A percentile compares a stretch with the other conserved stretches of the same genome.
Evolutionary conservation across 2,888 invertebrate species (phyloP).

Genomic region (Mesodorylaimus sp.): DNA sequence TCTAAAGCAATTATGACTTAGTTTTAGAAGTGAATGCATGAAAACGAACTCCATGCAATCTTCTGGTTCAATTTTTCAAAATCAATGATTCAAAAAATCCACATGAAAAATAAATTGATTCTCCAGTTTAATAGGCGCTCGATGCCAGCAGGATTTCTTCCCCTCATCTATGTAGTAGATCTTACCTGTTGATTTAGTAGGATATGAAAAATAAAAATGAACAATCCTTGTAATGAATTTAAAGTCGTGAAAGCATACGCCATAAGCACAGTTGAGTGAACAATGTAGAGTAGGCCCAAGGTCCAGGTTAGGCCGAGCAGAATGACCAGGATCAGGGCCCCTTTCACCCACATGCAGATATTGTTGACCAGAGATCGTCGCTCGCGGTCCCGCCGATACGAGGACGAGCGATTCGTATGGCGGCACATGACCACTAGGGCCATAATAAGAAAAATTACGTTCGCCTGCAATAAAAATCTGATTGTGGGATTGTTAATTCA

Average conservation of each 20-base stretch:
- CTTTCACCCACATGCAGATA: conserved; percentile 68
- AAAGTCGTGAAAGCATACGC: conserved; percentile 79
- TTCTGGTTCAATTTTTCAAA: too few species aligned
- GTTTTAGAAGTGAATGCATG: too few species aligned
- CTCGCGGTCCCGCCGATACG: conserved; percentile 2
- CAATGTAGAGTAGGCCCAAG: conserved; percentile 73
- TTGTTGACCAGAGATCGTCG: too few species aligned
- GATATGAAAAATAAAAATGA: conserved; percentile 84
- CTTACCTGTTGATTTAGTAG: conserved; percentile 79
- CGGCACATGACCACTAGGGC: conserved; percentile 83
- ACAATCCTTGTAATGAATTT: conserved; percentile 77
- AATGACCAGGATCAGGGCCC: conserved; percentile 68
- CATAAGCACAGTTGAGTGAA: conserved; percentile 61
- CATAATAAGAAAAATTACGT: conserved; percentile 66
- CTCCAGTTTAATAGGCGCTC: too few species aligned
- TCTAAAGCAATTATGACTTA: too few species aligned
- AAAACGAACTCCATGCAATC: too few species aligned
- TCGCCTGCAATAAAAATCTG: conserved; percentile 44
- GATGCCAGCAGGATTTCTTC: too few species aligned
- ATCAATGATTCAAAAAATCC: too few species aligned
- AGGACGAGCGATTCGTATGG: conserved; percentile 4
- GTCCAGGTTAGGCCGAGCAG: conserved; percentile 84
- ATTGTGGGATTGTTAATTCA: background rate
- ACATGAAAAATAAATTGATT: too few species aligned
- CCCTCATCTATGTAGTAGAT: too few species aligned